Percentiles rank a stretch among this genome's conserved stretches.
These are phyloP conservation scores for Morinoia aosen DNA, from an alignment of 2,888 invertebrate species.

Conservation along the genomic window DNA sequence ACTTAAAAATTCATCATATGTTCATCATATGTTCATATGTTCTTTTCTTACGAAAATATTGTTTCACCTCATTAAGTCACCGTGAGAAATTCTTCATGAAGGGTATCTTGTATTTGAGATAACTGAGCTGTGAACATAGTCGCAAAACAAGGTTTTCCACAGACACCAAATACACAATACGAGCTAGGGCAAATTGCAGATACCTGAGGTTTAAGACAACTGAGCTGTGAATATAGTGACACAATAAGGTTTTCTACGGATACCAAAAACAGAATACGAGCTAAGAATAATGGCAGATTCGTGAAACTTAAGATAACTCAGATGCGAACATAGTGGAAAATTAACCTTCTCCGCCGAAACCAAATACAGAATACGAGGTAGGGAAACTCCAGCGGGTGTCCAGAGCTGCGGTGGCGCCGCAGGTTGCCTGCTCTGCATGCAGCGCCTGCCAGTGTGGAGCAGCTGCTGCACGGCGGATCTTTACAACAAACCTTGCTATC, in stretches of 20 bases:
- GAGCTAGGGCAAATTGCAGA: too few relatives aligned
- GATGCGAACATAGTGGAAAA: background rate
- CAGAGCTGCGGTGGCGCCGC: background rate
- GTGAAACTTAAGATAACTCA: too few relatives aligned
- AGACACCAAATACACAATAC: too few relatives aligned
- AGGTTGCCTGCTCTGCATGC: background rate
- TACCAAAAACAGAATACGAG: too few relatives aligned
- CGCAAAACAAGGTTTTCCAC: too few relatives aligned
- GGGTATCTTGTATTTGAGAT: background rate
- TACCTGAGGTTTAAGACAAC: too few relatives aligned
- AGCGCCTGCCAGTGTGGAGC: background rate
- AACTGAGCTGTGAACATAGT: too few relatives aligned
- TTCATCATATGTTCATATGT: too few relatives aligned
- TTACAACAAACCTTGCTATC: background rate
- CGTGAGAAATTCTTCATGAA: background rate
- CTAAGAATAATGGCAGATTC: too few relatives aligned
- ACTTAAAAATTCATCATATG: too few relatives aligned
- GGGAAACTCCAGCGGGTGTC: background rate
- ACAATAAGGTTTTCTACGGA: too few relatives aligned
- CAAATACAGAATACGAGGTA: background rate
- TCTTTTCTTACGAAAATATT: background rate
- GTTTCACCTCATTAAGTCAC: background rate
- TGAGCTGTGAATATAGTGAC: too few relatives aligned
- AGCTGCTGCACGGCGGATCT: background rate
- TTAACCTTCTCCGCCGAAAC: background rate